Percentiles rank a stretch among this genome's conserved stretches.
phyloP scores from a whole-genome alignment of 1,140 invertebrate genomes.

The Tribolium castaneum region DNA sequence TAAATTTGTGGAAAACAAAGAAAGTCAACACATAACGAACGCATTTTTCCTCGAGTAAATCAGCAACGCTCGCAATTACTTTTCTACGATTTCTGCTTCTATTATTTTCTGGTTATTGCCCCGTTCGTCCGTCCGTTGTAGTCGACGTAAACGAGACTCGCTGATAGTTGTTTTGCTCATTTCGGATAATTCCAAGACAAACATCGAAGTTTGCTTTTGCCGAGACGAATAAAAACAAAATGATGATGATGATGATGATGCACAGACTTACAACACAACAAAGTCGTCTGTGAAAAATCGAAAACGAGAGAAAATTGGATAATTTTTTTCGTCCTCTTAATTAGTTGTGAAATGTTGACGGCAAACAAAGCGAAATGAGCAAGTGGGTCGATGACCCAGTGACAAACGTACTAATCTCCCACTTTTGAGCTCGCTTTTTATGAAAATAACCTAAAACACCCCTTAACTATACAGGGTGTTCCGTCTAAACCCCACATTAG shows the following conservation, averaged over 20 bases:
- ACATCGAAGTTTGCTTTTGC: background rate
- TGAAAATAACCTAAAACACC: too few relatives aligned
- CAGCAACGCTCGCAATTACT: slow-evolving; percentile 11
- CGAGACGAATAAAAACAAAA: background rate
- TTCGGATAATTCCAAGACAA: slow-evolving; percentile 19
- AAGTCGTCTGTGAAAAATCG: background rate
- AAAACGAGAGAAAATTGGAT: background rate
- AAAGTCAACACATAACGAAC: too few relatives aligned
- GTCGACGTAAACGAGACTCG: background rate
- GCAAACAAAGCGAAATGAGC: slow-evolving; percentile 9
- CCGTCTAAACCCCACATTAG: too few relatives aligned
- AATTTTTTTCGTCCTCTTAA: background rate
- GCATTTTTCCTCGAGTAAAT: background rate
- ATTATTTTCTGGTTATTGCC: slow-evolving; percentile 30
- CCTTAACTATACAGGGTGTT: too few relatives aligned
- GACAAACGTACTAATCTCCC: slow-evolving; percentile 14
- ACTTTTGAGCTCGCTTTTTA: background rate
- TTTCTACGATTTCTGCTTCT: slow-evolving; percentile 20
- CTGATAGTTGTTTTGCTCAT: slow-evolving; percentile 5
- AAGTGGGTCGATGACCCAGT: slow-evolving; percentile 19
- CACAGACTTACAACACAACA: background rate
- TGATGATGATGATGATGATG: background rate
- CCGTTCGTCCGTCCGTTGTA: background rate
- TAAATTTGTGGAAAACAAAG: too few relatives aligned
- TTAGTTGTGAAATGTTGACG: background rate